Evolutionary conservation across 2,797 vertebrate genomes (phyloP), one percentile per base, ranked within the genome.

Genomic region (Spondyliosoma cantharus): DNA sequence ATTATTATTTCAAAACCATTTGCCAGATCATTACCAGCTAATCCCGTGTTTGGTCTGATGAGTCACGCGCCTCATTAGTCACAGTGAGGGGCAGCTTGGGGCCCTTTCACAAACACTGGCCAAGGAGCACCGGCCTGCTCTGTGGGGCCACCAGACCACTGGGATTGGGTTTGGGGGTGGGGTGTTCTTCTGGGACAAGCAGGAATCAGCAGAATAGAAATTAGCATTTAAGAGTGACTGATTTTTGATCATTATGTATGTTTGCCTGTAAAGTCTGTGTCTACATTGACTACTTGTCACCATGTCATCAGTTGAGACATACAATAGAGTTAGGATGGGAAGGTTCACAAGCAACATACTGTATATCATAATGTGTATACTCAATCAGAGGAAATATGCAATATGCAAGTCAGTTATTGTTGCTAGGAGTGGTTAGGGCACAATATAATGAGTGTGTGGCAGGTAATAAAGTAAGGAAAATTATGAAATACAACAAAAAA

Each of bases 1-100:
- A 94, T 92, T 93, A 94, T 93, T 93, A 95, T 94, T 94, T 95
- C 93, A 93, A 92, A 94, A 94, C 91, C 93, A 94, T 95, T 95
- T 93, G 93, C 91, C 92, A 93, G 92, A 94, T 94, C 93, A 94
- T 95, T 94, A 94, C 87, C 90, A 87, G 85, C 86, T 95, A 95
- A 95, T 94, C 94, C 92, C 76, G 60, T 91, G 91, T 93, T 94
- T 93, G 91, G 94, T 93, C 92, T 92, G 88, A 93, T 89, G 92
- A 94, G 95, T 94, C 93, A 94, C 92, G 91, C 87, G 86, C 90
- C 93, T 93, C 90, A 93, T 95, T 94, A 93, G 90, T 89, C 90
- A 91, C 62, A 81, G 85, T 88, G 86, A 78, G 25, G 86, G 86
- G 83, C 86, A 79, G 90, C 89, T 82, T 63, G 80, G 84, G 89